Evolutionary conservation across 1,140 invertebrate genomes (phyloP).

Genomic region (Anastatus disparis): DNA sequence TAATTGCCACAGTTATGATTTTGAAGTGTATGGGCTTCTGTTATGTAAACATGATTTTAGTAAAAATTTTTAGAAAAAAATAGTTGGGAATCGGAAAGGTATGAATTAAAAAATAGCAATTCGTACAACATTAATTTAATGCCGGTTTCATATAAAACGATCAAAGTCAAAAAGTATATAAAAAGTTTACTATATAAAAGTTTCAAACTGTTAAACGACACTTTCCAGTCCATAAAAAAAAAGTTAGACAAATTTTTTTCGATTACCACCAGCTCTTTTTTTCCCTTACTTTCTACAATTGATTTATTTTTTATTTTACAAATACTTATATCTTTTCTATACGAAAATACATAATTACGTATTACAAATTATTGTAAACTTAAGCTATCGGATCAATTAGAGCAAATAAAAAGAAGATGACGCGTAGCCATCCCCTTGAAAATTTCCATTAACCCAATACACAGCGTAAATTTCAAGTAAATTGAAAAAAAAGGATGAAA

Average conservation of each 20-base stretch:
- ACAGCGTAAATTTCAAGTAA: constrained; percentile 13
- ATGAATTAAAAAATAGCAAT: too few relatives aligned
- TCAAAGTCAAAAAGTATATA: background rate
- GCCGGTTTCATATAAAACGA: background rate
- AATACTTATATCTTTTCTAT: too few relatives aligned
- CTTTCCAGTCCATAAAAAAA: constrained; percentile 1
- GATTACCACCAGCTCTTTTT: background rate
- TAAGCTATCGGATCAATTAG: too few relatives aligned
- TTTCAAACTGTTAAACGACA: background rate
- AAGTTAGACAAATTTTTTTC: background rate
- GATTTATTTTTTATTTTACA: too few relatives aligned
- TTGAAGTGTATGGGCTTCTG: too few relatives aligned
- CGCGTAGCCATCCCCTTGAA: background rate
- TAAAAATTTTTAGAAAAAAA: too few relatives aligned
- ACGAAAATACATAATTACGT: too few relatives aligned
- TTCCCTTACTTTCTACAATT: background rate
- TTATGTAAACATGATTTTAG: too few relatives aligned
- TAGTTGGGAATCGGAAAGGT: too few relatives aligned
- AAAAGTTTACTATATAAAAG: background rate
- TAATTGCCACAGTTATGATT: too few relatives aligned
- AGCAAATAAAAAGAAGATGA: too few relatives aligned
- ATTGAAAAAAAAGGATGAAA: constrained; percentile 7
- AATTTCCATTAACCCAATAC: constrained; percentile 24
- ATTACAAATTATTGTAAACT: too few relatives aligned
- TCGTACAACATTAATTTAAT: background rate